These are phyloP conservation scores for Vanessa tameamea DNA, from an alignment of 1,140 invertebrate genomes.

Conservation along the genomic window DNA sequence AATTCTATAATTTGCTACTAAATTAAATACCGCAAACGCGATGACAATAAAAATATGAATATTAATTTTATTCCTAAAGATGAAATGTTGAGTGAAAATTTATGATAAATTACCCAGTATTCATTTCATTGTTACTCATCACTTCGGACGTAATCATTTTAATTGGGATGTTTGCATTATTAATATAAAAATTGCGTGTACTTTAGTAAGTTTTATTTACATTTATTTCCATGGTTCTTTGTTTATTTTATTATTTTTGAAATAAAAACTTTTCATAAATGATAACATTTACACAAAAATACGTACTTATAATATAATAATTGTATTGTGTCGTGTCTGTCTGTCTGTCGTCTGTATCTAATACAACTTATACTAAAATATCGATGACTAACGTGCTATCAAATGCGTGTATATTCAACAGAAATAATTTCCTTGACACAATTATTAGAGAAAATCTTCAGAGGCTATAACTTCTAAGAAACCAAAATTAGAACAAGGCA, in stretches of 20 bases:
- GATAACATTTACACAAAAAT: too few species aligned
- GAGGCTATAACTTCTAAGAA: conserved; percentile 20
- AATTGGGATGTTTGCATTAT: neutral
- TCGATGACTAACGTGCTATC: neutral
- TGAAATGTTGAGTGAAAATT: neutral
- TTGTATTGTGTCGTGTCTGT: too few species aligned
- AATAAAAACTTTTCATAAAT: neutral
- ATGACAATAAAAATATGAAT: neutral
- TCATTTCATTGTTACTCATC: neutral
- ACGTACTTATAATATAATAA: too few species aligned
- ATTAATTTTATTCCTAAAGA: neutral
- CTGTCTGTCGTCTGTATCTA: too few species aligned
- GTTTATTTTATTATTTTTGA: neutral
- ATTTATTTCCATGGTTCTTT: neutral
- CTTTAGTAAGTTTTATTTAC: neutral
- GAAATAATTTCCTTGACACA: conserved; percentile 34
- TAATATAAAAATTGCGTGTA: neutral
- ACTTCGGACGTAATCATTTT: neutral
- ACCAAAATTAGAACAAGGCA: conserved; percentile 28
- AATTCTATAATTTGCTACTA: neutral
- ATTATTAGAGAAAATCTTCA: conserved; percentile 33
- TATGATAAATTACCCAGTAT: neutral
- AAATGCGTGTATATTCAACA: conserved; percentile 1
- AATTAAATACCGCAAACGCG: neutral
- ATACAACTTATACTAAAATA: neutral